phyloP scores from a whole-genome alignment of 2,113 vertebrate species.

The Dendrocopos noguchii region DNA sequence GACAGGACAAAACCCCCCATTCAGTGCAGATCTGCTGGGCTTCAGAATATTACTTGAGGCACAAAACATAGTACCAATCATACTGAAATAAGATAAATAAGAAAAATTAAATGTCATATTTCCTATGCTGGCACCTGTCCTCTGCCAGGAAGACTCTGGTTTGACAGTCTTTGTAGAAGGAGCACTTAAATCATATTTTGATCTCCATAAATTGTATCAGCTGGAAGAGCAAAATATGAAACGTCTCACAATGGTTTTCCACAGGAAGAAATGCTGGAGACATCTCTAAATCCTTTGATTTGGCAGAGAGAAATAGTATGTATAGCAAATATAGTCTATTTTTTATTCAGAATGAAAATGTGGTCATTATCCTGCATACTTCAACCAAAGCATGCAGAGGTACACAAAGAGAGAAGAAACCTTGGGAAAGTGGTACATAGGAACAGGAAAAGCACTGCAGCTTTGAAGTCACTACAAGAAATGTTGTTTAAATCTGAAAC shows the following conservation, averaged over 20 bases:
- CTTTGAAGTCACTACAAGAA: neutral
- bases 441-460: neutral
- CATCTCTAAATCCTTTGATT: neutral
- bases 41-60: neutral
- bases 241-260: neutral
- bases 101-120: neutral
- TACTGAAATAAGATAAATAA: neutral
- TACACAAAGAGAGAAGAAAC: neutral
- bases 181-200: neutral
- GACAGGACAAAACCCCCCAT: neutral
- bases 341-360: constrained; percentile 9
- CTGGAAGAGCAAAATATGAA: neutral
- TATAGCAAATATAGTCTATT: neutral
- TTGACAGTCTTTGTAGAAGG: neutral
- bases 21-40: neutral
- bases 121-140: neutral
- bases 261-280: neutral
- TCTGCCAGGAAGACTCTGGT: neutral
- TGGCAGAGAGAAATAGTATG: neutral
- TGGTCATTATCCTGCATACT: neutral
- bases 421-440: neutral
- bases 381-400: neutral
- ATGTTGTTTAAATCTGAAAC: neutral
- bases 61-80: neutral
- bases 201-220: neutral